Base-by-base conservation (phyloP, 2,888 invertebrate genomes). In the Scaptomyza caliginosa region DNA sequence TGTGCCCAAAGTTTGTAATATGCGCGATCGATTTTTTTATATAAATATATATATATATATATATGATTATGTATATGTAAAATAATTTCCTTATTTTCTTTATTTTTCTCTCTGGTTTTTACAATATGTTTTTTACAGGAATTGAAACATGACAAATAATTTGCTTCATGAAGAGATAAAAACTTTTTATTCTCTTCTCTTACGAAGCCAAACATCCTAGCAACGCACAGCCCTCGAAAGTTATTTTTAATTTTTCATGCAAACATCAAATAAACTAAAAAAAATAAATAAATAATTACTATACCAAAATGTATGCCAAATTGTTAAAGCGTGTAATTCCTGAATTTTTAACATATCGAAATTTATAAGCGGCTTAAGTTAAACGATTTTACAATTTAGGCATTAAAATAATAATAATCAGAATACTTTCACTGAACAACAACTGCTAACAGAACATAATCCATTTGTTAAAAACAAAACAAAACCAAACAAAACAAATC, bases 291-390 rank as follows among this genome's bases (percentile, higher is more conserved):
- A 65, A 43, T 56, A 36, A 42, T 46, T 69, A 51, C 54, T 55
- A 65, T 65, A 74, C 78, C 65, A 71, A 78, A 77, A 66, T 60
- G 83, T 80, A 85, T 88, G 88, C 84, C 86, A 88, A 88, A 87
- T 78, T 74, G 79, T 63, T 81, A 75, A 76, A 73, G 56, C 59
- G 59, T 60, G 55, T 60, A 69, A 72, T 80, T 89, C 87, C 86
- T 89, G 90, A 89, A 90, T 90, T 89, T 87, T 86, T 74, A 88
- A 89, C 89, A 89, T 89, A 89, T 89, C 89, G 86, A 89, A 83
- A 89, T 88, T 86, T 77, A 58, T 71, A 74, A 59, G 64, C 74
- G 46, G 72, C 63, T 75, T 82, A 73, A 66, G 69, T 70, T 76
- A 62, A 63, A 75, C 67, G 63, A 83, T 84, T 83, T 77, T 77